Evolutionary conservation across 2,888 invertebrate genomes (phyloP), one percentile per base, ranked within the genome.

Genomic region (Petrophora chlorosata): DNA sequence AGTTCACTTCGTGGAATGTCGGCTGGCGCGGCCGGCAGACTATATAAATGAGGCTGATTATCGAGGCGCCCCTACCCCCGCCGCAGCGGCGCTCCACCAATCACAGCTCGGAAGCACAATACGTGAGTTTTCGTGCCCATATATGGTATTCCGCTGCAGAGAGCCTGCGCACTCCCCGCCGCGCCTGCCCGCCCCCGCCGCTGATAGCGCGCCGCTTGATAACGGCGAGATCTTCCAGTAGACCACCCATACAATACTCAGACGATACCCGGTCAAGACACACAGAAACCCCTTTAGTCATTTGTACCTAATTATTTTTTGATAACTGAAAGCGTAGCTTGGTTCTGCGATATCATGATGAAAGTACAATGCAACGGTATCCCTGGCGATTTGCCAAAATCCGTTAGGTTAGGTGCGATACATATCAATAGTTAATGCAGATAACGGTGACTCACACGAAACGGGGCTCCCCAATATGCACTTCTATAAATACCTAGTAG

Each of bases 41-140:
- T 92, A 92, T 91, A 91, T 90, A 87, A 86, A 87, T 79, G 89
- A 87, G 86, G 83, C 80, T 82, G 87, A 81, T 87, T 89, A 84
- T 87, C 86, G 87, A 73, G 81, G 83, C 77, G 75, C 85, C 86
- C 88, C 90, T 90, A 88, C 91, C 91, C 59, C 91, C 87, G 74
- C 82, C 74, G 75, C 77, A 65, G 76, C 72, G 69, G 73, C 73
- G 78, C 75, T 85, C 91, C 81, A 81, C 94, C 94, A 94, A 94
- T 94, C 86, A 91, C 83, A 86, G 53, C 87, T 84, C 90, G 92
- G 72, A 72, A 72, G 91, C 84, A 88, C 88, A 87, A 91, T 92
- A 75, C 73, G 67, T 74, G 83, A 79, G 74, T 74, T 79, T 81
- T 85, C 80, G 83, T 82, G 77, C 73, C 86, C 86, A 85, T 86